Percentiles rank a stretch among this genome's conserved stretches.
These are phyloP conservation scores for Cheilosia impressa DNA, from an alignment of 2,888 invertebrate genomes.

Conservation along the genomic window DNA sequence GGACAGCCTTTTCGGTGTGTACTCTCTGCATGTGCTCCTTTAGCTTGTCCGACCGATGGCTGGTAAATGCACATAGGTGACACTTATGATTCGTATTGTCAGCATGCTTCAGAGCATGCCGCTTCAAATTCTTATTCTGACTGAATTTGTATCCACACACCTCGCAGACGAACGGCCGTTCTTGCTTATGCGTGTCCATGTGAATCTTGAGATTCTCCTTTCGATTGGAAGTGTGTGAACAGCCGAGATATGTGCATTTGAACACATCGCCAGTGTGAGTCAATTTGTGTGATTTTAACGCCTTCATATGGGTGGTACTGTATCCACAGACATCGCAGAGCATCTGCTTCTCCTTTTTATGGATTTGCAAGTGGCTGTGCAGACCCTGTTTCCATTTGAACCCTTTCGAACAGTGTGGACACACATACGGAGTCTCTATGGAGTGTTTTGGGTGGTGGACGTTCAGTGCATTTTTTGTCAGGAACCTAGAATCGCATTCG, in stretches of 20 bases:
- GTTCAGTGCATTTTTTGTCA: conserved; percentile 84
- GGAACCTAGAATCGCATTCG: conserved; percentile 84
- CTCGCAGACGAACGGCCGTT: conserved; percentile 85
- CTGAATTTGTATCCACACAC: conserved; percentile 86
- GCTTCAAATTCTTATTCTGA: conserved; percentile 85
- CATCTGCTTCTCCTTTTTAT: conserved; percentile 85
- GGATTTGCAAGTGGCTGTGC: conserved; percentile 84
- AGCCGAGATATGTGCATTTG: conserved; percentile 84
- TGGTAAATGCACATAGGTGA: conserved; percentile 84
- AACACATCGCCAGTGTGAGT: conserved; percentile 85
- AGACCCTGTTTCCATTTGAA: conserved; percentile 87
- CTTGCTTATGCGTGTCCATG: conserved; percentile 85
- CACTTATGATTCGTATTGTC: conserved; percentile 82
- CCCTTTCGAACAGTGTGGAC: conserved; percentile 84
- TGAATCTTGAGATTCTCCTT: conserved; percentile 85
- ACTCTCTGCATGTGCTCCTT: conserved; percentile 84
- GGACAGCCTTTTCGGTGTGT: conserved; percentile 81
- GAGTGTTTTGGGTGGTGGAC: conserved; percentile 85
- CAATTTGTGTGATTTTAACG: conserved; percentile 85
- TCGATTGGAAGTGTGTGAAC: conserved; percentile 84
- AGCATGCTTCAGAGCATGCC: conserved; percentile 81
- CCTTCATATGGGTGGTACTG: conserved; percentile 85
- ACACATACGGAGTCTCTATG: conserved; percentile 84
- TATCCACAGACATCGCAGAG: conserved; percentile 86
- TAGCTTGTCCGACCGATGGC: conserved; percentile 85